Evolutionary conservation across 2,113 vertebrate species (phyloP).

Genomic region (Gadus macrocephalus): DNA sequence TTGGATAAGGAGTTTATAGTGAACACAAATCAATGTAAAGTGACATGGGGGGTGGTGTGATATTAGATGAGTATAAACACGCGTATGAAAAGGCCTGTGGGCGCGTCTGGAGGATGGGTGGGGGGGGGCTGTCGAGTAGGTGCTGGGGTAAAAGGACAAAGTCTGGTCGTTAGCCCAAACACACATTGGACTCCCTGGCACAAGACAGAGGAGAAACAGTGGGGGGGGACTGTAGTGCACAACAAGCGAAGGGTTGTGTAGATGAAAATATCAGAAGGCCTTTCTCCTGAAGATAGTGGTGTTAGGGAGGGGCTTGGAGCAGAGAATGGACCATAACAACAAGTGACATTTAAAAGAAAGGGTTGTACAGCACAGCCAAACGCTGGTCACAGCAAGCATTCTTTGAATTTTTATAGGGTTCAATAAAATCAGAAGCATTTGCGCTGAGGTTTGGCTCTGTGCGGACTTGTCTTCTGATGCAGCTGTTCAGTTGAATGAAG

Average conservation of each 20-base stretch:
- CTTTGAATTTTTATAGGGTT: conserved; percentile 3
- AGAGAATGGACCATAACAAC: conserved; percentile 29
- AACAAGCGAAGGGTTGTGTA: conserved; percentile 24
- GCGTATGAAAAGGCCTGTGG: no score
- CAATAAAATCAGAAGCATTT: conserved; percentile 22
- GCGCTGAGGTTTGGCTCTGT: conserved; percentile 31
- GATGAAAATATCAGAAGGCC: conserved; percentile 46
- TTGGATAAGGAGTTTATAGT: no score
- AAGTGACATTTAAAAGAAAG: conserved; percentile 18
- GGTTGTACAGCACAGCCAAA: conserved; percentile 16
- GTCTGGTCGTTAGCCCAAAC: conserved; percentile 49
- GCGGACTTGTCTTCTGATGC: conserved; percentile 24
- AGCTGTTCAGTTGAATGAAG: conserved; percentile 10
- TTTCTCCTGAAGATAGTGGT: conserved; percentile 36
- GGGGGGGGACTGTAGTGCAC: conserved; percentile 20
- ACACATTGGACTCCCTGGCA: conserved; percentile 49
- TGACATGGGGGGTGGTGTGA: no score
- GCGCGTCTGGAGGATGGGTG: no score
- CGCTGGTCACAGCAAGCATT: conserved; percentile 28
- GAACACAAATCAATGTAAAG: no score
- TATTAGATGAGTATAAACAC: no score
- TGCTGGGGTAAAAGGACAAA: conserved; percentile 49
- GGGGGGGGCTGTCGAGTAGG: no score
- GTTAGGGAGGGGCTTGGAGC: conserved; percentile 24
- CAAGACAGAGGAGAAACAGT: conserved; percentile 25